Evolutionary conservation across 2,113 vertebrate species (phyloP), one percentile per base, ranked within the genome.

Genomic region (Zapus hudsonius): DNA sequence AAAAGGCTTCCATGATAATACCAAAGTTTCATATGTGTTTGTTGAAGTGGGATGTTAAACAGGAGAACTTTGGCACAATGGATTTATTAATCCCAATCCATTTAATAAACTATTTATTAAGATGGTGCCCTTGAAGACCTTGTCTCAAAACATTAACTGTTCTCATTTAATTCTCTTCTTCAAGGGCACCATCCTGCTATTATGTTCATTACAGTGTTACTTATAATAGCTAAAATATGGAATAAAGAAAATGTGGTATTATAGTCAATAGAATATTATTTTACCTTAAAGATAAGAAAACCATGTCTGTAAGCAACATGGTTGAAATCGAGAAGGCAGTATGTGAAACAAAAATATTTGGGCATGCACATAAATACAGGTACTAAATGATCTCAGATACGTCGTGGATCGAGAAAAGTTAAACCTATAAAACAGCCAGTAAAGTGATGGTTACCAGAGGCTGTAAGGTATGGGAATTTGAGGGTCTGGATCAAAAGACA

Each of bases 71-170:
- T 42, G 90, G 63, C 61, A 80, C 72, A 84, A 90, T 25, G 2
- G 33, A 87, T 79, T 84, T 79, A 84, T 90, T 79, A 87, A 95
- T 82, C 38, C 64, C 40, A 79, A 75, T 13, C 59, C 47, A 93
- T 52, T 92, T 92, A 95, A 92, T 38, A 82, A 92, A 91, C 38
- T 85, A 76, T 75, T 84, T 94, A 90, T 73, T 93, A 84, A 85
- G 40, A 80, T 63, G 78, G 11, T 82, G 1, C 29, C 80, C n/a
- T 87, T 74, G 57, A 61, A 22, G 89, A 29, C n/a, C n/a, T n/a
- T n/a, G n/a, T n/a, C n/a, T n/a, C n/a, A 92, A 16, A 92, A 66
- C 74, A 86, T 80, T 90, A 92, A 92, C 67, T 93, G 9, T 90
- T 27, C 33, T 3, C 69, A 59, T 75, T 55, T 69, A 67, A 42